A percentile compares a stretch with the other conserved stretches of the same genome.
Evolutionary conservation across 2,797 vertebrate genomes (phyloP).

Genomic region (Erethizon dorsatum): DNA sequence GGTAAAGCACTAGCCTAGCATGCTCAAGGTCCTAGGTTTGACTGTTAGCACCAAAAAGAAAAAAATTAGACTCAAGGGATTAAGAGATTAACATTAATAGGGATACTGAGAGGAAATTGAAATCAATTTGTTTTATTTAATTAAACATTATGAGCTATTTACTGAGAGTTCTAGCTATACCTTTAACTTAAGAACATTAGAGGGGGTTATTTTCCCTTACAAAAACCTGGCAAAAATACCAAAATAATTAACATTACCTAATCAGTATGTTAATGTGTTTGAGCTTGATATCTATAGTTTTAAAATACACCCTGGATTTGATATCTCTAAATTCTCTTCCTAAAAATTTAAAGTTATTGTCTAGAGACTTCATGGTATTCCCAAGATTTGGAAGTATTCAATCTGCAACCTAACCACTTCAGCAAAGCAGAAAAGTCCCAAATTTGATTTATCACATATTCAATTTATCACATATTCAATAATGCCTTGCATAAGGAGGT

Average conservation of each 20-base stretch:
- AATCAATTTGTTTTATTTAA: background rate
- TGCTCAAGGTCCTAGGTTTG: background rate
- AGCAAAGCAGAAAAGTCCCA: background rate
- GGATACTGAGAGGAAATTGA: background rate
- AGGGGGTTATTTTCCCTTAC: conserved; percentile 24
- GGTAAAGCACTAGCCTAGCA: background rate
- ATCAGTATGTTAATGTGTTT: background rate
- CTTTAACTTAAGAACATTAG: conserved; percentile 31
- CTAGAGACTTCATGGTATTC: background rate
- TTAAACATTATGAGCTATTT: conserved; percentile 11
- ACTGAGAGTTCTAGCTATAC: conserved; percentile 3
- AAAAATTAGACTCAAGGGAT: background rate
- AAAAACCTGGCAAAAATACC: background rate
- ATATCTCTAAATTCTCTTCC: conserved; percentile 17
- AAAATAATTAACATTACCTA: conserved; percentile 28
- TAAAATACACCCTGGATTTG: conserved; percentile 3
- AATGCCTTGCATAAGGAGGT: background rate
- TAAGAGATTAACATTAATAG: conserved; percentile 42
- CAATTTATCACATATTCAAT: background rate
- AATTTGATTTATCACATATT: background rate
- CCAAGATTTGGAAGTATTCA: background rate
- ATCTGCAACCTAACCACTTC: background rate
- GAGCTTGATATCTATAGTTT: background rate
- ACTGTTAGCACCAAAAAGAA: background rate
- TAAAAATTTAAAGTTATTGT: conserved; percentile 14